These are phyloP conservation scores for Danio choprae DNA, from an alignment of 2,797 vertebrate genomes.

Conservation along the genomic window DNA sequence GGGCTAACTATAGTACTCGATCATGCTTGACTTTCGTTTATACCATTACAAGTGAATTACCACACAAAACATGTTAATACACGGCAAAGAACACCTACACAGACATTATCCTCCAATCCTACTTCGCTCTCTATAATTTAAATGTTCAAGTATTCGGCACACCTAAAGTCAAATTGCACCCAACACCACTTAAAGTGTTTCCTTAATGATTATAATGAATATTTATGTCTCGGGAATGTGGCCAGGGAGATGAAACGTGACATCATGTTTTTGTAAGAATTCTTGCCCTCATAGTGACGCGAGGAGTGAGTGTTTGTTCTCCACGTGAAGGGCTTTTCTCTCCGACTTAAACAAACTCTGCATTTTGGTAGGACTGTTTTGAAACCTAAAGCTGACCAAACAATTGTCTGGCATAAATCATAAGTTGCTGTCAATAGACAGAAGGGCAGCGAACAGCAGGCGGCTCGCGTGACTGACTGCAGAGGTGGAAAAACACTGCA, in stretches of 20 bases:
- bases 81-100: conserved; percentile 19
- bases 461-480: conserved; percentile 58
- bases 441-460: conserved; percentile 42
- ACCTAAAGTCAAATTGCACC: conserved; percentile 25
- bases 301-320: conserved; percentile 26
- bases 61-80: conserved; percentile 26
- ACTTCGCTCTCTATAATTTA: conserved; percentile 25
- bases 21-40: neutral
- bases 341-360: conserved; percentile 8
- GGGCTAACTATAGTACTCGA: neutral
- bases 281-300: conserved; percentile 19
- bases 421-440: conserved; percentile 42
- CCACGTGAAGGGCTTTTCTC: neutral
- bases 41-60: conserved; percentile 3
- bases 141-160: conserved; percentile 16
- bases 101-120: conserved; percentile 20
- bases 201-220: conserved; percentile 36
- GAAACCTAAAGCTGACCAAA: conserved; percentile 51
- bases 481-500: conserved; percentile 58
- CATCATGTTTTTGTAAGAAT: conserved; percentile 38
- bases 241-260: conserved; percentile 20
- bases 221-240: neutral
- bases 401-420: conserved; percentile 54
- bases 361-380: conserved; percentile 44
- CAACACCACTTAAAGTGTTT: conserved; percentile 29